Evolutionary conservation across 2,113 vertebrate species (phyloP).

Genomic region (Pagrus major): DNA sequence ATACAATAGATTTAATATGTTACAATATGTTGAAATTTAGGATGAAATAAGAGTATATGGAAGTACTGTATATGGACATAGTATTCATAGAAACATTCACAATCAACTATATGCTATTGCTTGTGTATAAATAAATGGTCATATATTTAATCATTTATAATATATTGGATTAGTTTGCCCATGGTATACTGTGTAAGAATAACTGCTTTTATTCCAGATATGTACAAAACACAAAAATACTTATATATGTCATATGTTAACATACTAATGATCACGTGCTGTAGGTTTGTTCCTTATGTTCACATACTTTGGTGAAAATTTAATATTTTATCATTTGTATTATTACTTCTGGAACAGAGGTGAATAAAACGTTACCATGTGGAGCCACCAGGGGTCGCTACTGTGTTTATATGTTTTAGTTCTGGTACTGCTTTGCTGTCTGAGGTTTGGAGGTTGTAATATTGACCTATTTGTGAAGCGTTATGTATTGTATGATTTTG

Average conservation of each 20-base stretch:
- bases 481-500: not conserved
- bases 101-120: not conserved
- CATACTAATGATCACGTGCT: not conserved
- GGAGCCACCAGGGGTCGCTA: constrained; percentile 17
- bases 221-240: not conserved
- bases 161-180: not conserved
- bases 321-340: not conserved
- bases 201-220: not conserved
- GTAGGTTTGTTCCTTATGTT: not conserved
- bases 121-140: not conserved
- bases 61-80: no score
- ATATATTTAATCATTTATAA: no score
- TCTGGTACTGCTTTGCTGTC: not conserved
- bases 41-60: not conserved
- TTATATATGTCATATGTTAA: not conserved
- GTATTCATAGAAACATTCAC: not conserved
- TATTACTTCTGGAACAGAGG: not conserved
- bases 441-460: not conserved
- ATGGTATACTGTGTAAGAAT: not conserved
- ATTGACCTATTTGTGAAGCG: not conserved
- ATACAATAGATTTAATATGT: not conserved
- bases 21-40: not conserved
- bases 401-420: not conserved
- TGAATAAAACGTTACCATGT: not conserved
- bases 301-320: not conserved